Evolutionary conservation across 2,113 vertebrate genomes (phyloP).

Genomic region (Peromyscus polionotus): DNA sequence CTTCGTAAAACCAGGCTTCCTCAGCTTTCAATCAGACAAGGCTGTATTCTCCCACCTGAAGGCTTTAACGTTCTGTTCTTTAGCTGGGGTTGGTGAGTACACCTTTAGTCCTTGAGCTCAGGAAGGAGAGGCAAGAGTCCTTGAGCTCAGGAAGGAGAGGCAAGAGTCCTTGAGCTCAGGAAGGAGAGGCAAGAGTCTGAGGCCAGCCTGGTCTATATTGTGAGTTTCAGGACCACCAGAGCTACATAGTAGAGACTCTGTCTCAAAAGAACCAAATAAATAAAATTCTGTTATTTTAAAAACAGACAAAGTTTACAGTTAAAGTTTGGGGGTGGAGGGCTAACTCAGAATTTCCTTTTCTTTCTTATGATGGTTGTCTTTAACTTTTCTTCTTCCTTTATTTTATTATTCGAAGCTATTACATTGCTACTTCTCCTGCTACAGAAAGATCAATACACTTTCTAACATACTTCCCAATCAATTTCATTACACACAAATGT

Average conservation of each 20-base stretch:
- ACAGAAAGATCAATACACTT: constrained; percentile 19
- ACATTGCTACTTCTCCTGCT: not conserved
- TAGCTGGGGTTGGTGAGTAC: not conserved
- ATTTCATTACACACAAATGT: not conserved
- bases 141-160: too few relatives aligned
- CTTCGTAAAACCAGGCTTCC: not conserved
- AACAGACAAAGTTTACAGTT: not conserved
- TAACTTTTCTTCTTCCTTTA: constrained; percentile 38
- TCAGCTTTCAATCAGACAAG: not conserved
- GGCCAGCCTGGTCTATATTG: not conserved
- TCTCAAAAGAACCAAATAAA: not conserved
- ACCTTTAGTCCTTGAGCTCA: not conserved
- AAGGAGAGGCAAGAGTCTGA: not conserved
- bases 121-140: not conserved
- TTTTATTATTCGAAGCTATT: constrained; percentile 35
- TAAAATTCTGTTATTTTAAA: constrained; percentile 14
- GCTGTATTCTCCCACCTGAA: not conserved
- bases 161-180: not conserved
- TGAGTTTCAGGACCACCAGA: not conserved
- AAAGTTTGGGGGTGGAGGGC: not conserved
- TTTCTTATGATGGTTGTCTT: not conserved
- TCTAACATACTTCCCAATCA: constrained; percentile 23
- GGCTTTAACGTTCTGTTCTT: not conserved
- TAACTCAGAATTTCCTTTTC: not conserved
- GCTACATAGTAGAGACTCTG: not conserved